Base-by-base conservation (phyloP, 1,140 invertebrate genomes). In the Harpegnathos saltator region DNA sequence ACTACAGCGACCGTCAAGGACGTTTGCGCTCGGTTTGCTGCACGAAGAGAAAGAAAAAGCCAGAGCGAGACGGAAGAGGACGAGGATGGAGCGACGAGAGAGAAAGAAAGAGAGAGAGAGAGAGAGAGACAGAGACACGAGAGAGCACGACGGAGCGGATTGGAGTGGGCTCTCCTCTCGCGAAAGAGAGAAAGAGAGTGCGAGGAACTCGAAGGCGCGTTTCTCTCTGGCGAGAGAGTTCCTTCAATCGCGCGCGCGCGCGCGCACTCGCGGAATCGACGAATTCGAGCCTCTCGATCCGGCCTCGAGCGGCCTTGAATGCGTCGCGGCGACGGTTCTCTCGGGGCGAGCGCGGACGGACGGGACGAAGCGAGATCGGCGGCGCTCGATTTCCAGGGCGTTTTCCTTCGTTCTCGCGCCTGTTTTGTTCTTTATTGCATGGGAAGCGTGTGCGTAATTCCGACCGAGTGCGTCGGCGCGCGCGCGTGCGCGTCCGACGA, bases 251-350 rank as follows among this genome's bases (percentile, higher is more conserved):
- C 54, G 54, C 61, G 65, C 69, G 69, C 69, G 69, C 66, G 62
- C 54, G 38, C 61, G 54, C 69, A 73, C 62, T 59, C 85, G 85
- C 83, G 56, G 33, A 81, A 80, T 66, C 83, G 62, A 75, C 86
- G 68, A 89, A 89, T 89, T 89, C 86, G 74, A 88, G 58, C 78
- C 77, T 88, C 86, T 89, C 86, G 86, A 88, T 89, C 83, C 74
- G 87, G 87, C 87, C 87, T 89, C 87, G 87, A 89, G 77, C 80
- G 86, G 86, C 87, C 87, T 89, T 89, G 87, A 74, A 82, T 63
- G 26, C 48, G 72, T 82, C 48, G 73, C 63, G 5, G 72, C 56
- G 22, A 29, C 52, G 65, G 71, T n/a, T 69, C 22, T 69, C 48
- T n/a, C n/a, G n/a, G 52, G 7, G 22, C 54, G 75, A 3, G 48